Conservation (phyloP, 53 echinoderm and acorn worm species). For the Antedon mediterranea region DNA sequence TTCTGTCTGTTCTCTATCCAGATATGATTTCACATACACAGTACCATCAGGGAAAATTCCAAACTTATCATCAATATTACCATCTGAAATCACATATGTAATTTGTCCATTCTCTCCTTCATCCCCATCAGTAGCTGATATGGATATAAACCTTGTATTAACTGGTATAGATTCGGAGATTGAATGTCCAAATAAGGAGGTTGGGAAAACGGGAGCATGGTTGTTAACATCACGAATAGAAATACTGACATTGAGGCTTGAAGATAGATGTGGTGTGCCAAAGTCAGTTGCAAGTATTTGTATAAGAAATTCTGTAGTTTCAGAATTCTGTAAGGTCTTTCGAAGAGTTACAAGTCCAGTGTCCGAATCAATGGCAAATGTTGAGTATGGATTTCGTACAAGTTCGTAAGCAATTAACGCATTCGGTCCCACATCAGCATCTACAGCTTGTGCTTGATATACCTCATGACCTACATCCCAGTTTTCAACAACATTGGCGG, state of each 20-base stretch:
- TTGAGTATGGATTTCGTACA: conserved; percentile 28
- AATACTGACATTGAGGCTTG: conserved; percentile 37
- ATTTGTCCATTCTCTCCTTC: conserved; percentile 69
- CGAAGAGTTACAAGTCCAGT: conserved; percentile 59
- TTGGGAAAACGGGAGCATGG: conserved; percentile 55
- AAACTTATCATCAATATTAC: conserved; percentile 57
- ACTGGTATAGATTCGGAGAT: conserved; percentile 44
- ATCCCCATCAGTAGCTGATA: conserved; percentile 62
- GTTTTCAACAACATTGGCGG: conserved; percentile 70
- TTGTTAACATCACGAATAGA: conserved; percentile 78
- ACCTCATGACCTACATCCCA: conserved; percentile 65
- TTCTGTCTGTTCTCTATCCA: conserved; percentile 57
- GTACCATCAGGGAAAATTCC: conserved; percentile 84
- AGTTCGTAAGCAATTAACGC: conserved; percentile 63
- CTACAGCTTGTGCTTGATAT: conserved; percentile 48
- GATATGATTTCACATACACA: conserved; percentile 57
- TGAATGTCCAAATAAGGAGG: conserved; percentile 21
- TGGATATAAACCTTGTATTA: conserved; percentile 36
- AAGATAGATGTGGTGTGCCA: conserved; percentile 62
- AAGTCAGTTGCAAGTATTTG: conserved; percentile 61
- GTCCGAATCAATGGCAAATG: conserved; percentile 60
- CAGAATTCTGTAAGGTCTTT: conserved; percentile 35
- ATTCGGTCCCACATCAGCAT: conserved; percentile 70
- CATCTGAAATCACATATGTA: conserved; percentile 44
- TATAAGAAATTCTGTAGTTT: conserved; percentile 33